Evolutionary conservation across 2,888 invertebrate genomes (phyloP).

Genomic region (Diarsia mendica): DNA sequence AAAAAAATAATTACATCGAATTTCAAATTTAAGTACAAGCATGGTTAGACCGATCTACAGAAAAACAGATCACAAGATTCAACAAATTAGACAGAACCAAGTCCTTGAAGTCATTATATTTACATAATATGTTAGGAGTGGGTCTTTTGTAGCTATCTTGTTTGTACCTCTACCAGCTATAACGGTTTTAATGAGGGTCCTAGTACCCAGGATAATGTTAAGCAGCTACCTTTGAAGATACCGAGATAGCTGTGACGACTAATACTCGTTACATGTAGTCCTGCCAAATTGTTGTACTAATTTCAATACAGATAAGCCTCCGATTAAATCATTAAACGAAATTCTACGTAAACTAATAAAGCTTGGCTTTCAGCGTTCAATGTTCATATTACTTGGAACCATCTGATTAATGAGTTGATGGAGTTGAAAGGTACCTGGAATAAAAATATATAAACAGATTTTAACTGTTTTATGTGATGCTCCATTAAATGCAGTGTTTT

Average conservation of each 20-base stretch:
- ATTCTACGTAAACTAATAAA: slow-evolving; percentile 18
- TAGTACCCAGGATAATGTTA: slow-evolving; percentile 27
- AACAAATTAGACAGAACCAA: neutral
- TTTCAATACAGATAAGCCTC: slow-evolving; percentile 9
- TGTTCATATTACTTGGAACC: slow-evolving; percentile 5
- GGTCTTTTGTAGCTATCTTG: slow-evolving; percentile 35
- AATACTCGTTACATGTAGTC: slow-evolving; percentile 13
- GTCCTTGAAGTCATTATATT: slow-evolving; percentile 1
- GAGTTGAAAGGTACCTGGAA: neutral
- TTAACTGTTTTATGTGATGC: neutral
- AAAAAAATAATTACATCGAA: no score
- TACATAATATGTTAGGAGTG: slow-evolving; percentile 6
- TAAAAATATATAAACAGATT: neutral
- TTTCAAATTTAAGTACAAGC: no score
- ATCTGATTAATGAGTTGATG: neutral
- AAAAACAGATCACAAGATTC: neutral
- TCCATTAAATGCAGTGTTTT: neutral
- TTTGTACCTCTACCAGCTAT: slow-evolving; percentile 17
- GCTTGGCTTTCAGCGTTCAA: neutral
- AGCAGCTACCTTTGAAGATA: slow-evolving; percentile 37
- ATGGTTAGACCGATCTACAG: neutral
- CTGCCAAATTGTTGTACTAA: slow-evolving; percentile 35
- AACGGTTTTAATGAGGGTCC: slow-evolving; percentile 54
- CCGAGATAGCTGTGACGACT: slow-evolving; percentile 32
- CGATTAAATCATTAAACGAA: slow-evolving; percentile 6